Conservation (phyloP, 2,888 invertebrate genomes). For the Ferrisia virgata region DNA sequence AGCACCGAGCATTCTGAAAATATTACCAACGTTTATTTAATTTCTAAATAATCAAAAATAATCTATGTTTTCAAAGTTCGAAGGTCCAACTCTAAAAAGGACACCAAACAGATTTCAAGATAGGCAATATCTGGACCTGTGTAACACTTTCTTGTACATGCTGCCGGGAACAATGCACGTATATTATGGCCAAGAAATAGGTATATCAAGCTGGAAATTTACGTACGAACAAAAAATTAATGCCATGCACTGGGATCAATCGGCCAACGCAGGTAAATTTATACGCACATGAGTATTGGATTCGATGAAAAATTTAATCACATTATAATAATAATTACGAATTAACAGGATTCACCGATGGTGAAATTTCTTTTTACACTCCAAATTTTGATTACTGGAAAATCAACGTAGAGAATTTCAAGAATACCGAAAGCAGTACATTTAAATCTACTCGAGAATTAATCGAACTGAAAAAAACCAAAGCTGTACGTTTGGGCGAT, state of each 20-base stretch:
- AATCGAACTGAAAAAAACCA: not conserved
- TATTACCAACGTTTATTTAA: not conserved
- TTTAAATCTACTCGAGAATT: not conserved
- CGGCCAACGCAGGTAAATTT: not conserved
- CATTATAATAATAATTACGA: too few species aligned
- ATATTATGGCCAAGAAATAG: not conserved
- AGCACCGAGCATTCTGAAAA: not conserved
- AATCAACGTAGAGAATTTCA: not conserved
- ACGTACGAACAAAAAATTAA: not conserved
- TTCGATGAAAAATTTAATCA: too few species aligned
- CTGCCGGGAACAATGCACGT: not conserved
- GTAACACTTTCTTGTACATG: not conserved
- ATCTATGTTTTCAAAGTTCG: not conserved
- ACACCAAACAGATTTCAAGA: not conserved
- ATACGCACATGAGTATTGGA: too few species aligned
- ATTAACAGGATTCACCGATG: not conserved
- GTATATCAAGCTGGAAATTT: not conserved
- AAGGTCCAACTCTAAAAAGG: not conserved
- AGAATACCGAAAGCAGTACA: not conserved
- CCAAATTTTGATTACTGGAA: not conserved
- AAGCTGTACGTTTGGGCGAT: not conserved
- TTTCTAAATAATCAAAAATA: not conserved
- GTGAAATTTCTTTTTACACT: not conserved
- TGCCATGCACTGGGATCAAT: not conserved
- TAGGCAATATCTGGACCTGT: not conserved